Base-by-base conservation (phyloP, 2,888 invertebrate genomes). In the Helicoverpa assulta region DNA sequence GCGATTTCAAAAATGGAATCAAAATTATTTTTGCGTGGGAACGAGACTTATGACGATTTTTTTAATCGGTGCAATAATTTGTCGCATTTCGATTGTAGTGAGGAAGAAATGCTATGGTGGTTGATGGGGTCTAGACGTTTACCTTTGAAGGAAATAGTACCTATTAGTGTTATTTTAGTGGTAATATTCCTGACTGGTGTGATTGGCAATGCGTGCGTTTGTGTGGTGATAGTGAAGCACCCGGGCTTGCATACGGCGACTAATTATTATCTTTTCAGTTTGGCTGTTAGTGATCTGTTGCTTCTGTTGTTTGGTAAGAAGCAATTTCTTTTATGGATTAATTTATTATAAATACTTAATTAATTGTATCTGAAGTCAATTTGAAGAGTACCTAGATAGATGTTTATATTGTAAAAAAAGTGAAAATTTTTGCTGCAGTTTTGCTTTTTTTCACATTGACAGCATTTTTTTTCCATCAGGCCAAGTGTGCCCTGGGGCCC, bases 251-350 rank as follows among this genome's bases (percentile, higher is more conserved):
- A 98, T 87, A 98, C 98, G 0, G 98, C 98, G 0, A 99, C 99
- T 0, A 99, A 99, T 91, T 99, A 98, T 91, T 99, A 99, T 89
- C 96, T 99, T 62, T 98, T 99, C 93, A 98, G 98, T 91, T 95
- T 99, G 91, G 98, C 99, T 59, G 96, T 99, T 29, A 98, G 98
- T 59, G 99, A 99, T 93, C 94, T 99, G 54, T 96, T 97, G 66
- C 96, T 98, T 78, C 96, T 99, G 21, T 90, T 98, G 56, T 97
- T 98, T 85, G 99, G 99, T 98, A 92, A 97, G 98, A 88, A 53
- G 12, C 12, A n/a, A 2, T n/a, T 14, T 5, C 5, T 16, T 12
- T 2, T 43, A 14, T 43, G 43, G 33, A 33, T 33, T 10, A 33
- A 2, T 6, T 10, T 8, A 33, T 33, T 4, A 26, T 26, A 26